Evolutionary conservation across 2,797 vertebrate genomes (phyloP).

Genomic region (Anguilla marmorata): DNA sequence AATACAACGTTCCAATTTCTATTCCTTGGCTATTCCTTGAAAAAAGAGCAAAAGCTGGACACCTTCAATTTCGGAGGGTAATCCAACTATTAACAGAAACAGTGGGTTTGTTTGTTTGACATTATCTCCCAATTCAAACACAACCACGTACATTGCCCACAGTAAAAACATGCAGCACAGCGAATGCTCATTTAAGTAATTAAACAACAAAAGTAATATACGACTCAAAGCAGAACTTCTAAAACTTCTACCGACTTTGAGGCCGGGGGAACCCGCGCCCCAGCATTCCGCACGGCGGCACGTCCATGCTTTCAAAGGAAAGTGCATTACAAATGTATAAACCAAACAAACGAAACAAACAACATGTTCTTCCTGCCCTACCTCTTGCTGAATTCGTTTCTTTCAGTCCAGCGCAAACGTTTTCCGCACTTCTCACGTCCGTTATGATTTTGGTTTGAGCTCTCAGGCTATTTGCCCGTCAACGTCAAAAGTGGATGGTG

Average conservation of each 20-base stretch:
- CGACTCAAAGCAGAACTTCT: conserved; percentile 26
- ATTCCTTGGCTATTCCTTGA: too few relatives aligned
- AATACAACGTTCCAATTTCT: too few relatives aligned
- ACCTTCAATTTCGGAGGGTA: too few relatives aligned
- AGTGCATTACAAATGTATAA: not conserved
- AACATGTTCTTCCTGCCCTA: conserved; percentile 73
- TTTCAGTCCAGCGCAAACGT: conserved; percentile 81
- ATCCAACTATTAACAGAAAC: too few relatives aligned
- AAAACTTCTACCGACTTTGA: not conserved
- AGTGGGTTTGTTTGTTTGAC: not conserved
- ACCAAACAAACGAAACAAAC: conserved; percentile 46
- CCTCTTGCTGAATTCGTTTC: conserved; percentile 80
- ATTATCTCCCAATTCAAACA: not conserved
- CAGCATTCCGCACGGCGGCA: not conserved
- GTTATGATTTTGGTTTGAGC: conserved; percentile 56
- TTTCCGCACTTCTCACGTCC: conserved; percentile 78
- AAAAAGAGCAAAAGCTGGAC: too few relatives aligned
- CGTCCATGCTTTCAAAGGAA: not conserved
- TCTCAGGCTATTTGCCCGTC: not conserved
- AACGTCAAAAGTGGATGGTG: conserved; percentile 9
- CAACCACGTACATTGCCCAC: not conserved
- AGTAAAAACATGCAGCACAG: not conserved
- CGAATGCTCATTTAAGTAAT: not conserved
- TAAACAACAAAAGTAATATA: conserved; percentile 68
- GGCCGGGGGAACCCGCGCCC: too few relatives aligned